phyloP scores from a whole-genome alignment of 2,113 vertebrate genomes.

The Tenebrosternarchus preto region DNA sequence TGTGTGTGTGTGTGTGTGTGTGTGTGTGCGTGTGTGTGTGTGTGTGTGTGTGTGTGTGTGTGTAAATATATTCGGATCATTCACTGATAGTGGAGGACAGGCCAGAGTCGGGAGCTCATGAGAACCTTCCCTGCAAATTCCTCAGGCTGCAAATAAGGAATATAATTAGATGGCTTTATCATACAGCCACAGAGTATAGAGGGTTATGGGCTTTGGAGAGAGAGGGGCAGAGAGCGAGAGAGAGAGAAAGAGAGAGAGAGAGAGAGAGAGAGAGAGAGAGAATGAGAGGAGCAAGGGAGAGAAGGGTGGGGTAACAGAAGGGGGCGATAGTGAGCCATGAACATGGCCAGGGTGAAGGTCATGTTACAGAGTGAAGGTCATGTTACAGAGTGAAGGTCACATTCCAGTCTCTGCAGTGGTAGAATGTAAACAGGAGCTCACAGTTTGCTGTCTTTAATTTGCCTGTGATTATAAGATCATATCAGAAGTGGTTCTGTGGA shows the following conservation, averaged over 20 bases:
- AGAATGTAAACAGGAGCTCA: neutral
- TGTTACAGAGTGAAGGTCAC: too few relatives aligned
- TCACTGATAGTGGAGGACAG: conserved; percentile 54
- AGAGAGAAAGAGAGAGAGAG: conserved; percentile 22
- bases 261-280: conserved; percentile 20
- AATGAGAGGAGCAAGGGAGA: neutral
- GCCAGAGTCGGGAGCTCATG: conserved; percentile 48
- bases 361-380: too few relatives aligned
- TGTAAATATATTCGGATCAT: conserved; percentile 58
- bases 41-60: conserved; percentile 27
- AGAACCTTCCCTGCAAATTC: conserved; percentile 68
- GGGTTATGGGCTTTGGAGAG: conserved; percentile 23
- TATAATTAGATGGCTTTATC: conserved; percentile 76
- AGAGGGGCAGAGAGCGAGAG: neutral
- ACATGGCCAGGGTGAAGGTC: too few relatives aligned
- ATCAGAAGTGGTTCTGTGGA: neutral
- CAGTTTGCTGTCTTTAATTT: too few relatives aligned
- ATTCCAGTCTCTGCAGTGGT: neutral
- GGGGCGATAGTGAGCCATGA: conserved; percentile 21
- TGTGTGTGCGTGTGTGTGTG: conserved; percentile 7
- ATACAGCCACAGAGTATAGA: conserved; percentile 60
- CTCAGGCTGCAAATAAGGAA: conserved; percentile 71
- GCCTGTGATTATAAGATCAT: too few relatives aligned
- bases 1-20: neutral
- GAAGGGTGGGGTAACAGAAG: conserved; percentile 1